A percentile compares a stretch with the other conserved stretches of the same genome.
Evolutionary conservation across 2,113 vertebrate species (phyloP).

Genomic region (Toxotes jaculatrix): DNA sequence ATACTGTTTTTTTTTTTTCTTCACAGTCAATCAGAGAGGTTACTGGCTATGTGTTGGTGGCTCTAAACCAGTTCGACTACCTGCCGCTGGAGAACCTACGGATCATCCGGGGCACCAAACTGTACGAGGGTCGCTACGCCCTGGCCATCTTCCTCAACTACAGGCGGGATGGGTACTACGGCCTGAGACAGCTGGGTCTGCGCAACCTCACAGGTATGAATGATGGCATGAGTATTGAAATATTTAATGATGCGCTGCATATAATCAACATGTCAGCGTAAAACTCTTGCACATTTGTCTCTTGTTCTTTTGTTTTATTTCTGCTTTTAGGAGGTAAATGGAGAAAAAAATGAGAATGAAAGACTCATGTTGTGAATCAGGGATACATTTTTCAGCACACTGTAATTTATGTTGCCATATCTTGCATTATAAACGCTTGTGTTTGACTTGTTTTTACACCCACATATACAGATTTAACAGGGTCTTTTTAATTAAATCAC

Average conservation of each 20-base stretch:
- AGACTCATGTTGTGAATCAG: not conserved
- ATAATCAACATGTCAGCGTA: not conserved
- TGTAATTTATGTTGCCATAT: conserved; percentile 6
- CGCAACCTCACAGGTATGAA: conserved; percentile 93
- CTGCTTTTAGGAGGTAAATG: not conserved
- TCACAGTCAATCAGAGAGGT: conserved; percentile 97
- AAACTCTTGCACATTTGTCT: not conserved
- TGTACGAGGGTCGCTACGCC: conserved; percentile 94
- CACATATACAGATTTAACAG: conserved; percentile 49
- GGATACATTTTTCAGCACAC: not conserved
- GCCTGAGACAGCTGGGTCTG: conserved; percentile 93
- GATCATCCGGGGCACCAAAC: conserved; percentile 94
- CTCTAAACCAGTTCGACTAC: conserved; percentile 97
- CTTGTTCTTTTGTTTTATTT: not conserved
- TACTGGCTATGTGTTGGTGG: conserved; percentile 96
- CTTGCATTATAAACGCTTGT: conserved; percentile 12
- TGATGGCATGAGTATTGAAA: not conserved
- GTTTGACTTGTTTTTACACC: conserved; percentile 55
- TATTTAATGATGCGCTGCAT: not conserved
- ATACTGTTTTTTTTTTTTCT: not conserved
- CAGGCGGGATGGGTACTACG: conserved; percentile 92
- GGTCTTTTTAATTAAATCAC: conserved; percentile 68
- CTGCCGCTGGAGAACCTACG: conserved; percentile 96
- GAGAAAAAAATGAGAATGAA: not conserved
- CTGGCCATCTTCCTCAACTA: conserved; percentile 98